Percentiles rank a stretch among this genome's conserved stretches.
Conservation (phyloP, 2,797 vertebrate species). For the Rhynchonycteris naso region DNA sequence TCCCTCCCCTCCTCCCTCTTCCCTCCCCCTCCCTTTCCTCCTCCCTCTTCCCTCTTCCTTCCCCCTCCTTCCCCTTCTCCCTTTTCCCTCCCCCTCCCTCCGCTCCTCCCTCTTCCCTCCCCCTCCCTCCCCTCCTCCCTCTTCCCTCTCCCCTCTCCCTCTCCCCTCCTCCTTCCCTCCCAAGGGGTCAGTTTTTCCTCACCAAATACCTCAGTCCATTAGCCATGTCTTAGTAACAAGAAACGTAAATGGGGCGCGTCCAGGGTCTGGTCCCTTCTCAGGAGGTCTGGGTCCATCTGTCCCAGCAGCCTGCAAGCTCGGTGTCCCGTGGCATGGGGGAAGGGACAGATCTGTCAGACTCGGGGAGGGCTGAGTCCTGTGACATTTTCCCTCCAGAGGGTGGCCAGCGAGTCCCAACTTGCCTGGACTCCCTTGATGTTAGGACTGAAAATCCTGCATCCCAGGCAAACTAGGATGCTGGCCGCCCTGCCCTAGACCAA, state of each 20-base stretch:
- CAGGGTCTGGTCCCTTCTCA: neutral
- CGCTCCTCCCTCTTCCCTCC: too few relatives aligned
- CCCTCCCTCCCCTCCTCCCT: too few relatives aligned
- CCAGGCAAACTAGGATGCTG: neutral
- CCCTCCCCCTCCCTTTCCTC: too few relatives aligned
- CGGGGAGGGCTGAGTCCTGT: rapidly evolving
- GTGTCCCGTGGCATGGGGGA: neutral
- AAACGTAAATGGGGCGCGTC: neutral
- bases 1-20: too few relatives aligned
- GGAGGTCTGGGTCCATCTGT: neutral
- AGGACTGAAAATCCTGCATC: neutral
- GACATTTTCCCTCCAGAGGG: too few relatives aligned
- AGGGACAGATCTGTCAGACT: neutral
- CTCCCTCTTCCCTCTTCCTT: too few relatives aligned
- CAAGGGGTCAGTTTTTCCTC: neutral
- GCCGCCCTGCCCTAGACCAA: neutral
- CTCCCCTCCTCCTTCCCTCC: too few relatives aligned
- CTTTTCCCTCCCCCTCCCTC: too few relatives aligned
- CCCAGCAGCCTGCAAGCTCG: neutral
- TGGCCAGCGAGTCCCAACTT: too few relatives aligned
- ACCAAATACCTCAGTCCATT: neutral
- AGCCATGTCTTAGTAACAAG: neutral
- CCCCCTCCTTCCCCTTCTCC: too few relatives aligned
- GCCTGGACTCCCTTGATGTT: neutral
- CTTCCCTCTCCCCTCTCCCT: too few relatives aligned